Evolutionary conservation across 2,113 vertebrate species (phyloP), one percentile per base, ranked within the genome.

Genomic region (Dicentrarchus labrax): DNA sequence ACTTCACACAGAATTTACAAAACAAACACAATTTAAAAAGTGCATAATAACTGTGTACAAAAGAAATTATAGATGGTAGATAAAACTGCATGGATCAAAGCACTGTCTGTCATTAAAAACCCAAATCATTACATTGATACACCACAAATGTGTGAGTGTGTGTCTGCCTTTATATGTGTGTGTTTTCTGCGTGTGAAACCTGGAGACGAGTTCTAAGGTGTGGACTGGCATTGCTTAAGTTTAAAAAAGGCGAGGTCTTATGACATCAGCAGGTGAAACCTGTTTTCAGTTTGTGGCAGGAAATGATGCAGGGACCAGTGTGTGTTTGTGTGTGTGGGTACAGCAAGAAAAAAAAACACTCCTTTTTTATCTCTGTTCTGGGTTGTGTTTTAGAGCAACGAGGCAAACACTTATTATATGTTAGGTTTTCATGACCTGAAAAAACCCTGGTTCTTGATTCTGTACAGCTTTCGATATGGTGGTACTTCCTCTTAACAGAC

Each of bases 191-290:
- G 59, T 82, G 51, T 17, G 19, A n/a, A 51, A 69, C 86, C 71
- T 82, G 54, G 83, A 90, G 78, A 80, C 51, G 24, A 48, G 72
- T 60, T 83, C 12, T 45, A 74, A 51, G 92, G 92, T 91, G 92
- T 88, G 87, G 39, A 80, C 8, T 64, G 45, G 38, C 21, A 51
- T 92, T 92, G 88, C 78, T 82, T 22, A 87, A 85, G 75, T 61
- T 72, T 81, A 56, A 81, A 12, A 65, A 74, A 88, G 85, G 86
- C 68, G 74, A 88, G 88, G 88, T 80, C 50, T 69, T n/a, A 76
- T 91, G 92, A 93, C 88, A 89, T 94, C 82, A 90, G 84, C 91
- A 92, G 86, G 91, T 91, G 90, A 91, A 94, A 94, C 92, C 84
- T 73, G 92, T 91, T 92, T 91, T 86, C 73, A 45, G 84, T 90